Base-by-base conservation (phyloP, 2,797 vertebrate genomes). In the Micrastur ruficollis region DNA sequence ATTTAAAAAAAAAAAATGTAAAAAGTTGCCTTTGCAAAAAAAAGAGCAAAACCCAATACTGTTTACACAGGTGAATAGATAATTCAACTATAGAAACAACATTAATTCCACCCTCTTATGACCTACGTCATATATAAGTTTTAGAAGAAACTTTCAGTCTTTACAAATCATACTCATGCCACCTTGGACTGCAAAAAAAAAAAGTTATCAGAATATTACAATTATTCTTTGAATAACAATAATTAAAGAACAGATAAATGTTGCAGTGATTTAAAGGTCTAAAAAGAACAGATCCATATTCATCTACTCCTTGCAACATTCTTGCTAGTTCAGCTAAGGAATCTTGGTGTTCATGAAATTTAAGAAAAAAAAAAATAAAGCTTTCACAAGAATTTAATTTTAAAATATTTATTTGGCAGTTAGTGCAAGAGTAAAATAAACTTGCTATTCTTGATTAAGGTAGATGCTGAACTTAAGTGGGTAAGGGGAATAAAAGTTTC, bases 1-100 rank as follows among this genome's bases (percentile, higher is more conserved):
- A 38, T 46, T 62, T 11, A 5, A 1, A 44, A 26, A 55, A 55
- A 80, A 62, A 9, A 36, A 0, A 32, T 0, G 3, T 13, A 8
- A 53, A 70, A 66, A 58, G 3, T 49, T 52, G 7, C 10, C 14
- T 61, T 90, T 25, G 6, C 6, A 25, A 61, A 87, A 65, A 74
- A 50, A 23, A 23, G 13, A 72, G n/a, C n/a, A 32, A 75, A 50
- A 22, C 1, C 3, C 26, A 52, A 16, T 22, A n/a, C 4, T n/a
- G 6, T 49, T 71, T 38, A 36, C 59, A 20, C 25, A 32, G 23
- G 9, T 40, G 36, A 86, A 55, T 8, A 18, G 5, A 9, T 85
- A 58, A 81, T 65, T 40, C 11, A 59, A 71, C 49, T 38, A 81
- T 3, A 68, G 38, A 50, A 67, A 53, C 19, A 38, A 46, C 12